Evolutionary conservation across 1,140 invertebrate species (phyloP), one percentile per base, ranked within the genome.

Genomic region (Drosophila suzukii): DNA sequence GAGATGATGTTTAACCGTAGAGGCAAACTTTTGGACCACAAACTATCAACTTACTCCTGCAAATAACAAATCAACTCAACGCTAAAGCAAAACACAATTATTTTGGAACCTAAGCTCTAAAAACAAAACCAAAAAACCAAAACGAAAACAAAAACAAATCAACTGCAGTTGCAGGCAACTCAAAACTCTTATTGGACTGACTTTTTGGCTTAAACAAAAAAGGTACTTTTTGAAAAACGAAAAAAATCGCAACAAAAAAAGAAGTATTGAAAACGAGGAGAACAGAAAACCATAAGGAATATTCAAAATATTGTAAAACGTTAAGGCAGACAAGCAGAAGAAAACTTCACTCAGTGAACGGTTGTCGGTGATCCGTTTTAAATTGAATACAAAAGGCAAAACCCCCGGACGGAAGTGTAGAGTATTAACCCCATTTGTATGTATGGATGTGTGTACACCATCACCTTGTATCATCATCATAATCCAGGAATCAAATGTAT

Each of bases 161-260:
- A 91, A 88, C 79, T 89, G 80, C 88, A 91, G 83, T 91, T 90
- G 86, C 86, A 90, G 86, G 86, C 86, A 90, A 90, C 83, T 91
- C 75, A 83, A 90, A 90, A 89, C 85, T 88, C 84, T 88, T 89
- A 89, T 89, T 89, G 84, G 84, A 89, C 84, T 89, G 84, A 89
- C 85, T 89, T 89, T 88, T 89, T 84, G 81, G 83, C 83, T 86
- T 89, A 89, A 76, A 77, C 73, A 60, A 86, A 86, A 88, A 89
- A 89, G 61, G 61, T 77, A 88, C 68, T 84, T 88, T 88, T 88
- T 89, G 72, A 78, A 79, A 86, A 79, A 79, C 55, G 68, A 73
- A 81, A 67, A 79, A 62, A 63, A 65, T 65, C 34, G 51, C 54
- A 62, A 20, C 20, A 74, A 75, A 75, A 66, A 68, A 75, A 74